phyloP scores from a whole-genome alignment of 2,888 invertebrate species.

The Rhyacophila evoluta region DNA sequence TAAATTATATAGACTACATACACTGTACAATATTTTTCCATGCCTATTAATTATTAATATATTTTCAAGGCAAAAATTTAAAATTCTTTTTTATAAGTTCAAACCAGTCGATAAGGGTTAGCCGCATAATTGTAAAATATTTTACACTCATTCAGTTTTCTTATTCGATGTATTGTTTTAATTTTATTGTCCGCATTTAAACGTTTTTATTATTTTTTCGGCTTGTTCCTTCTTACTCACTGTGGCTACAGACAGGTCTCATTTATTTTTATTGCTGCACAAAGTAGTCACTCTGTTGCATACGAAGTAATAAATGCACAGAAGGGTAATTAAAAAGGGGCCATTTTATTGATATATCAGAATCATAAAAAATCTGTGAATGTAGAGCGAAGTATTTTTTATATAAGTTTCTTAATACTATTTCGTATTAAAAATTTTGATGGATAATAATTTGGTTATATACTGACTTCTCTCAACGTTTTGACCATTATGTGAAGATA shows the following conservation, averaged over 20 bases:
- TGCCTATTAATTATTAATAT: too few relatives aligned
- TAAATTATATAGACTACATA: too few relatives aligned
- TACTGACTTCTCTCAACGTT: too few relatives aligned
- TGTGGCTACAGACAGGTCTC: slow-evolving; percentile 8
- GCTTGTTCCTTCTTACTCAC: background rate
- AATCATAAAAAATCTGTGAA: slow-evolving; percentile 13
- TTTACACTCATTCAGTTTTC: background rate
- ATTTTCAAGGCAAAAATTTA: too few relatives aligned
- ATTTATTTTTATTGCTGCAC: slow-evolving; percentile 14
- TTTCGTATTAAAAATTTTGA: too few relatives aligned
- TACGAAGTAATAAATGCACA: slow-evolving; percentile 20
- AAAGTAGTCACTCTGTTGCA: background rate
- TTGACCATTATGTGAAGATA: too few relatives aligned
- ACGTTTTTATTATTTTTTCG: background rate
- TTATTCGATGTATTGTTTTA: slow-evolving; percentile 5
- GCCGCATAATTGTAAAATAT: background rate
- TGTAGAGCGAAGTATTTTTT: too few relatives aligned
- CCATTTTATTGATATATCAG: slow-evolving; percentile 22
- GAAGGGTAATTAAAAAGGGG: slow-evolving; percentile 19
- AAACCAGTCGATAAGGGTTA: background rate
- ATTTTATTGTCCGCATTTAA: background rate
- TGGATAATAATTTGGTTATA: too few relatives aligned
- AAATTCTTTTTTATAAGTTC: background rate
- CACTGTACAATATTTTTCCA: too few relatives aligned
- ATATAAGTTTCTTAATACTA: too few relatives aligned